These are phyloP conservation scores for Argyra leucocephala DNA, from an alignment of 2,888 invertebrate genomes.

Conservation along the genomic window DNA sequence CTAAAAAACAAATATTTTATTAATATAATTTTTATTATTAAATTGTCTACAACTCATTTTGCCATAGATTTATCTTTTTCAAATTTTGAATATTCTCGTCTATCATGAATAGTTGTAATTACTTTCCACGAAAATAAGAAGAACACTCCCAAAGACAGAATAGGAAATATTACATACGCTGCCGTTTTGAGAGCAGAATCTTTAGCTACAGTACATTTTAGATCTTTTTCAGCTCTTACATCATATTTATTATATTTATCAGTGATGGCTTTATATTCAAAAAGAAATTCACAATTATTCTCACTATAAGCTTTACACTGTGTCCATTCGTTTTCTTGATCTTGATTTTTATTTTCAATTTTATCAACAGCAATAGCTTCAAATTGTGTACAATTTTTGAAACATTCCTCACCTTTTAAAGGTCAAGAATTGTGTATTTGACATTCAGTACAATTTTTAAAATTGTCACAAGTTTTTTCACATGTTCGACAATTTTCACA, in stretches of 20 bases:
- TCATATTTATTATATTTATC: conserved; percentile 47
- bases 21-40: too few species aligned
- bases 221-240: conserved; percentile 64
- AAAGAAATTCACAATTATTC: conserved; percentile 76
- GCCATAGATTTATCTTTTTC: conserved; percentile 91
- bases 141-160: conserved; percentile 82
- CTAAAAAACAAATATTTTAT: conserved; percentile 16
- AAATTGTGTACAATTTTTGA: conserved; percentile 53
- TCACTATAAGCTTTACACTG: conserved; percentile 66
- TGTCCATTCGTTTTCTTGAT: conserved; percentile 38
- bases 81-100: conserved; percentile 87
- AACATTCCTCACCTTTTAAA: conserved; percentile 48
- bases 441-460: conserved; percentile 85
- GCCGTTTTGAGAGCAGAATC: conserved; percentile 33
- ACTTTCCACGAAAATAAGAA: conserved; percentile 88
- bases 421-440: conserved; percentile 71
- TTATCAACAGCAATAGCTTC: conserved; percentile 47
- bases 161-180: conserved; percentile 69
- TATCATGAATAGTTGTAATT: conserved; percentile 84
- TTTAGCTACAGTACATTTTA: conserved; percentile 65
- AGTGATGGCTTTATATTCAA: conserved; percentile 70
- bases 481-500: conserved; percentile 90
- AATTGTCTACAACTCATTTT: conserved; percentile 91
- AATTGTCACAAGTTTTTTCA: conserved; percentile 67
- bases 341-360: conserved; percentile 56